Conservation (phyloP, 2,113 vertebrate species). For the Eclectus roratus region DNA sequence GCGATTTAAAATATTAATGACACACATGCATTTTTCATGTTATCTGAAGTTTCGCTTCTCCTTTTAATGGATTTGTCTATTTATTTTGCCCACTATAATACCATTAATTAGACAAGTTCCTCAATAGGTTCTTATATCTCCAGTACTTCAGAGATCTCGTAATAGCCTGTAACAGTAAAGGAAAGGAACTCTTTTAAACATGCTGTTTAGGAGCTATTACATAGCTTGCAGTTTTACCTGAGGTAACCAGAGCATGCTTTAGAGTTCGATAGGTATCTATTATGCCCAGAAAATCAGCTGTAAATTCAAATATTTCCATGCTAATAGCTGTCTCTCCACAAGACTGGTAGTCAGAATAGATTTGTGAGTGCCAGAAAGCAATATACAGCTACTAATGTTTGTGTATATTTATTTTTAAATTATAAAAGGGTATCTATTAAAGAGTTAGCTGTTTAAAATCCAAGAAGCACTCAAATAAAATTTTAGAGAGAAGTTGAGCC, state of each 20-base stretch:
- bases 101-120: not conserved
- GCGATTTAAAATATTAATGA: conserved; percentile 39
- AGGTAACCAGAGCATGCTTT: not conserved
- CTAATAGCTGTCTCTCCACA: not conserved
- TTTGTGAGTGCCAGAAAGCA: not conserved
- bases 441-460: not conserved
- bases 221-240: not conserved
- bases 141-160: not conserved
- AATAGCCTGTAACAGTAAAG: not conserved
- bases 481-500: not conserved
- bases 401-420: not conserved
- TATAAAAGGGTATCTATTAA: not conserved
- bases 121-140: not conserved
- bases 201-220: not conserved
- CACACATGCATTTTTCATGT: conserved; percentile 19
- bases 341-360: not conserved
- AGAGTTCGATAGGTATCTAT: not conserved
- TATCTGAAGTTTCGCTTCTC: conserved; percentile 1
- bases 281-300: not conserved
- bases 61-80: conserved; percentile 16
- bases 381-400: not conserved
- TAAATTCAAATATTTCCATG: not conserved
- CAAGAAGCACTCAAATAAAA: not conserved
- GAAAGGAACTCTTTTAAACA: not conserved
- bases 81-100: not conserved